Conservation (phyloP, 2,113 vertebrate species). For the Paramormyrops kingsleyae region DNA sequence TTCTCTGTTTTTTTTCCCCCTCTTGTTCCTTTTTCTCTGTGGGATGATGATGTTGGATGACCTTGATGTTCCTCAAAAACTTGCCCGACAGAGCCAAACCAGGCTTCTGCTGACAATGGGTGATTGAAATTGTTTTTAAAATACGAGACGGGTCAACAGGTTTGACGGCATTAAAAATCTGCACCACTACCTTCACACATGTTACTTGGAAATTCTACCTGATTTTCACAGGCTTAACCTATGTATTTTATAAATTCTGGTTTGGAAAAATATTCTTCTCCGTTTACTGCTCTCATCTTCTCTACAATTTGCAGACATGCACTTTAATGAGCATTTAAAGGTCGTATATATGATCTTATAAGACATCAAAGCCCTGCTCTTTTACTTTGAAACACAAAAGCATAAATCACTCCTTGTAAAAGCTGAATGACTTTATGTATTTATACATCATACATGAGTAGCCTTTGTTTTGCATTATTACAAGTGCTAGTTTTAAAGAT, state of each 20-base stretch:
- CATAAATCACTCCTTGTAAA: background rate
- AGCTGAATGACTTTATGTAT: background rate
- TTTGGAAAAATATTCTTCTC: background rate
- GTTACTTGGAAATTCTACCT: background rate
- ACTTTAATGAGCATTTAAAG: background rate
- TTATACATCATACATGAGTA: background rate
- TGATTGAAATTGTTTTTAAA: constrained; percentile 12
- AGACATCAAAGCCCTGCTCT: background rate
- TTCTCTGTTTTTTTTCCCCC: background rate
- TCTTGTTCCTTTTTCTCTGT: background rate
- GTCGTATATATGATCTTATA: background rate
- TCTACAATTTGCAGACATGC: background rate
- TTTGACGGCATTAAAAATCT: background rate
- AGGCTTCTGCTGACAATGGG: constrained; percentile 18
- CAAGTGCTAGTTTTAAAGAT: background rate
- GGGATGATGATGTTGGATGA: constrained; percentile 17
- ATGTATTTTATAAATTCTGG: background rate
- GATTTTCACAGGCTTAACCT: background rate
- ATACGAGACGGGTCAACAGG: background rate
- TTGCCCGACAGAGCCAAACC: constrained; percentile 1
- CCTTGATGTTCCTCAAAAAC: constrained; percentile 21
- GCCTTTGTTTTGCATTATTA: background rate
- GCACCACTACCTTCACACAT: background rate
- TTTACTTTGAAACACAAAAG: background rate
- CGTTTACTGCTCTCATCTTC: background rate